Percentiles rank a stretch among this genome's conserved stretches.
phyloP scores from a whole-genome alignment of 2,797 vertebrate species.

The Muscicapa comitata region DNA sequence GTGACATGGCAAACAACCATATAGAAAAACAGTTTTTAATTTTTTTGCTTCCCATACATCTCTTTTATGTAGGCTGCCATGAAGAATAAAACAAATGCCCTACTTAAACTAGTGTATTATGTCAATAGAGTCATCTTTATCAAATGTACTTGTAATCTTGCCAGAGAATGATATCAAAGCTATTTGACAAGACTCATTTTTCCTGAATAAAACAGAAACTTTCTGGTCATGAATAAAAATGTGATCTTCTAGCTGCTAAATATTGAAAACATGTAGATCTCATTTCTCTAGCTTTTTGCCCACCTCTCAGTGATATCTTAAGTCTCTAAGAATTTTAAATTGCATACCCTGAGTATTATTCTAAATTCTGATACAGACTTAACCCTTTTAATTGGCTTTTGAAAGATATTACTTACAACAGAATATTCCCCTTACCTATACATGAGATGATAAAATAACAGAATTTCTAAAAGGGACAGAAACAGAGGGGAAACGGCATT shows the following conservation, averaged over 20 bases:
- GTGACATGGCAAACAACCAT: background rate
- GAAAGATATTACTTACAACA: background rate
- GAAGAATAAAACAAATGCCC: constrained; percentile 1
- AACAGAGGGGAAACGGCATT: background rate
- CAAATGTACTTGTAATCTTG: background rate
- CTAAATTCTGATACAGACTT: background rate
- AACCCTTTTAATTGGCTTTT: background rate
- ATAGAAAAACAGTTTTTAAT: background rate
- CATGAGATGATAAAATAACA: background rate
- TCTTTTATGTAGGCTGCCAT: background rate
- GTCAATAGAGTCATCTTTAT: constrained; percentile 15
- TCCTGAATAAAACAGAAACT: background rate
- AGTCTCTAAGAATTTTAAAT: background rate
- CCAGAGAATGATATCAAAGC: background rate
- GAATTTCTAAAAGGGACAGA: background rate
- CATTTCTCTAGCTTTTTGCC: background rate
- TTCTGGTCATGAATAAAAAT: constrained; percentile 25
- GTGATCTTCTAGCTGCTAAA: background rate
- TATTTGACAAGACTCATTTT: constrained; percentile 16
- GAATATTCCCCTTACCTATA: background rate
- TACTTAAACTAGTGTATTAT: background rate
- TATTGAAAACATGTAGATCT: background rate
- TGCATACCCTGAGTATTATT: background rate
- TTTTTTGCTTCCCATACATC: background rate
- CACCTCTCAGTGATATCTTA: background rate